phyloP scores from a whole-genome alignment of 92 coral and sea anemone genomes.

The Zoanthus solanderi region DNA sequence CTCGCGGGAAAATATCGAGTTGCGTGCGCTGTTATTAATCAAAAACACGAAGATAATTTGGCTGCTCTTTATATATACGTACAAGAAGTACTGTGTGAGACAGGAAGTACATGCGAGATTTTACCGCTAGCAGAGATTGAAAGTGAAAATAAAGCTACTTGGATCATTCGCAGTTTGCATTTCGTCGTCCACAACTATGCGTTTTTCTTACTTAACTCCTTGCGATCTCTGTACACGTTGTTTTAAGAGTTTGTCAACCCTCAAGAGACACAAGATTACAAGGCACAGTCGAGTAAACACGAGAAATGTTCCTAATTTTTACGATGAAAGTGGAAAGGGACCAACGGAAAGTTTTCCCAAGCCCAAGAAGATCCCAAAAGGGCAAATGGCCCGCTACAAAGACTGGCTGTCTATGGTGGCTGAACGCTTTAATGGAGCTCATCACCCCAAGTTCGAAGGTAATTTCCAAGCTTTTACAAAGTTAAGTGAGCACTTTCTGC shows the following conservation, averaged over 20 bases:
- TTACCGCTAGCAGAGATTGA: constrained; percentile 9
- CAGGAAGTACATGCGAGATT: neutral
- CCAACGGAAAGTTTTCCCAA: neutral
- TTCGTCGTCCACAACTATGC: neutral
- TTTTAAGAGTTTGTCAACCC: constrained; percentile 11
- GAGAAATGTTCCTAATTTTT: neutral
- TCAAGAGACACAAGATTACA: neutral
- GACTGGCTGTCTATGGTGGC: neutral
- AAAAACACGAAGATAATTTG: no score
- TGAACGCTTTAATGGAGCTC: constrained; percentile 5
- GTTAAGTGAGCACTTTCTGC: no score
- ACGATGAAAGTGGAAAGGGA: no score
- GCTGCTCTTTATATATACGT: neutral
- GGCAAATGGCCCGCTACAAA: neutral
- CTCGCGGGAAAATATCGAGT: neutral
- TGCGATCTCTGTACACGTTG: constrained; percentile 4
- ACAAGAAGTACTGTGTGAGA: neutral
- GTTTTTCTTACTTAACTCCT: neutral
- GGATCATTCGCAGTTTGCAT: neutral
- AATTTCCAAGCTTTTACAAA: neutral
- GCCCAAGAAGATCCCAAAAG: neutral
- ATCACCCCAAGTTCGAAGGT: constrained; percentile 25
- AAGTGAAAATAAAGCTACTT: constrained; percentile 3
- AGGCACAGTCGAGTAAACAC: neutral
- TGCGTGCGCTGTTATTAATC: neutral